phyloP scores from a whole-genome alignment of 2,888 invertebrate species.

The Melieria picta region DNA sequence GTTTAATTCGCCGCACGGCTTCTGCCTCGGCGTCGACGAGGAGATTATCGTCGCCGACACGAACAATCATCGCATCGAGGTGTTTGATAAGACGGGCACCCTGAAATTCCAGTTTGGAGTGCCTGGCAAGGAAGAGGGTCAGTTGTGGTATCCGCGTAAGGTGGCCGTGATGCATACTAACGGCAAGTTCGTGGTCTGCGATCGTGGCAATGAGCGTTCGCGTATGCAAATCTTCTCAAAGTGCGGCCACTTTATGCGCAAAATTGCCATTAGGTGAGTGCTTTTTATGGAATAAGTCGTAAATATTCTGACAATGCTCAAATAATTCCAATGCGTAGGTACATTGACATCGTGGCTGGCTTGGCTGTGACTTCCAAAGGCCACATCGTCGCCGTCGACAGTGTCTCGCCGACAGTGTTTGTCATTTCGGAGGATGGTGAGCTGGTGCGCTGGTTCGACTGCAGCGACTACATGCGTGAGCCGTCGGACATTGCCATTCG shows the following conservation, averaged over 20 bases:
- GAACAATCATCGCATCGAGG: constrained; percentile 95
- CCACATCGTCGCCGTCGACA: constrained; percentile 95
- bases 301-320: not conserved
- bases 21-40: constrained; percentile 93
- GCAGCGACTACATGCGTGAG: constrained; percentile 97
- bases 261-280: constrained; percentile 80
- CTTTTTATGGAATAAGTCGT: not conserved
- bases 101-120: constrained; percentile 95
- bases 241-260: constrained; percentile 94
- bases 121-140: constrained; percentile 95
- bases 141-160: constrained; percentile 96
- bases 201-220: constrained; percentile 94
- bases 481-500: constrained; percentile 97
- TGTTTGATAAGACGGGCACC: constrained; percentile 93
- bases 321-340: constrained; percentile 65
- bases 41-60: constrained; percentile 97
- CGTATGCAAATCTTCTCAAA: constrained; percentile 98
- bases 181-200: constrained; percentile 95
- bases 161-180: constrained; percentile 90
- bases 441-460: constrained; percentile 95
- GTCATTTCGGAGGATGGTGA: constrained; percentile 93
- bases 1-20: constrained; percentile 97
- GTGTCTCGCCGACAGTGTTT: constrained; percentile 96
- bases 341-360: constrained; percentile 92
- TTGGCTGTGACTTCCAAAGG: constrained; percentile 92